Conservation (phyloP, 2,797 vertebrate genomes). For the Sebastes taczanowskii region DNA sequence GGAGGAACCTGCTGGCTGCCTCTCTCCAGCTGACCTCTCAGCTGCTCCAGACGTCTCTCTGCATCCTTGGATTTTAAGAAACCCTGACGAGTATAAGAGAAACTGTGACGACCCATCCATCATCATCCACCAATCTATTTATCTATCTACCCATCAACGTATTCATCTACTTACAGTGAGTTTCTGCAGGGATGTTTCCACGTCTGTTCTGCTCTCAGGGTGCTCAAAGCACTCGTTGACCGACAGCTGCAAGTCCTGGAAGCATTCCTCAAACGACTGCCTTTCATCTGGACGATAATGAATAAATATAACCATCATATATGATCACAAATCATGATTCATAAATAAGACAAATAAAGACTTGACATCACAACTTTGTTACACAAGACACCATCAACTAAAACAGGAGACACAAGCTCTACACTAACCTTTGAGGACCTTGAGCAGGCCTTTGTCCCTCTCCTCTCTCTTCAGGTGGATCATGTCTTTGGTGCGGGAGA, state of each 20-base stretch:
- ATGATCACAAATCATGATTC: neutral
- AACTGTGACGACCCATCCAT: neutral
- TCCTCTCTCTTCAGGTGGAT: constrained; percentile 88
- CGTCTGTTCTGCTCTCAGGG: constrained; percentile 81
- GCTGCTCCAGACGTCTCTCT: constrained; percentile 82
- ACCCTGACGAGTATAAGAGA: constrained; percentile 67
- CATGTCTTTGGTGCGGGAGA: constrained; percentile 84
- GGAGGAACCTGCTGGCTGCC: constrained; percentile 81
- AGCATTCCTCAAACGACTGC: constrained; percentile 89
- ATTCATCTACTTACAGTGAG: constrained; percentile 80
- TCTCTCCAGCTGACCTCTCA: constrained; percentile 81
- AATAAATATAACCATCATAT: neutral
- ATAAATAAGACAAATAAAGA: neutral
- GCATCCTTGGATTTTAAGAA: constrained; percentile 86
- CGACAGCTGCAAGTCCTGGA: constrained; percentile 86
- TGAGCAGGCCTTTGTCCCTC: constrained; percentile 85
- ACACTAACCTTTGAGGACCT: constrained; percentile 84
- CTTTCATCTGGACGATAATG: constrained; percentile 81
- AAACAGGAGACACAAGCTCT: neutral
- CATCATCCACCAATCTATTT: neutral
- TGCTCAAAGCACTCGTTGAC: constrained; percentile 93
- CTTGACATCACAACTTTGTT: neutral
- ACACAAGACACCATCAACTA: too few species aligned
- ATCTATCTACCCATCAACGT: neutral
- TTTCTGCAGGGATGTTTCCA: constrained; percentile 85